phyloP scores from a whole-genome alignment of 1,140 invertebrate genomes.

The Drosophila equinoxialis region DNA sequence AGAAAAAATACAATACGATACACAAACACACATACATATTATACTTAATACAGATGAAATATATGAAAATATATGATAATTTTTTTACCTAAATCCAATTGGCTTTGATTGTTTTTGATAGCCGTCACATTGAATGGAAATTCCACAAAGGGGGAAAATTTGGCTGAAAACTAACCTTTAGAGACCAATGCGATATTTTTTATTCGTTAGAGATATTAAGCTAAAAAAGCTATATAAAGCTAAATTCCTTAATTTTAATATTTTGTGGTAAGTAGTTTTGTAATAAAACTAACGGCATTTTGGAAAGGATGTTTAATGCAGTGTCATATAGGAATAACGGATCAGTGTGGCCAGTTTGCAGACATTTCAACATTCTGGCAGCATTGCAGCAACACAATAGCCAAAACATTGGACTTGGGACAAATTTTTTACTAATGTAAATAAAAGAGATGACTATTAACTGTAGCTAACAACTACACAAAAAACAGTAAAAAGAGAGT shows the following conservation, averaged over 20 bases:
- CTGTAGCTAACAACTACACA: not conserved
- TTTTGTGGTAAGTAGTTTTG: not conserved
- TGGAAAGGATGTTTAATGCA: not conserved
- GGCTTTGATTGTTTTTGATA: not conserved
- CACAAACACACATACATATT: slow-evolving; percentile 28
- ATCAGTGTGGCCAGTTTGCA: not conserved
- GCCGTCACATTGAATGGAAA: no score
- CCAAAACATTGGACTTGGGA: not conserved
- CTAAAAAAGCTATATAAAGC: no score
- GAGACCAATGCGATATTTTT: no score
- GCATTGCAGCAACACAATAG: not conserved
- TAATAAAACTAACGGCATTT: not conserved
- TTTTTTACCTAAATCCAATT: slow-evolving; percentile 67
- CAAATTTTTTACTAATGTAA: not conserved
- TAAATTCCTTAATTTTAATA: not conserved
- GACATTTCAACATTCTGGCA: not conserved
- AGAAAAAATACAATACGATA: slow-evolving; percentile 65
- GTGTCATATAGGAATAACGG: not conserved
- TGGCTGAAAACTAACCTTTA: no score
- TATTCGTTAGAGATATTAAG: no score
- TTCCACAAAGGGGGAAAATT: no score
- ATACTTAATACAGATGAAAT: slow-evolving; percentile 55
- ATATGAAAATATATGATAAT: slow-evolving; percentile 70
- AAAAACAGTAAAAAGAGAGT: not conserved
- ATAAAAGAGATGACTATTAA: not conserved